Conservation (phyloP, 2,113 vertebrate species). For the Electrona antarctica region DNA sequence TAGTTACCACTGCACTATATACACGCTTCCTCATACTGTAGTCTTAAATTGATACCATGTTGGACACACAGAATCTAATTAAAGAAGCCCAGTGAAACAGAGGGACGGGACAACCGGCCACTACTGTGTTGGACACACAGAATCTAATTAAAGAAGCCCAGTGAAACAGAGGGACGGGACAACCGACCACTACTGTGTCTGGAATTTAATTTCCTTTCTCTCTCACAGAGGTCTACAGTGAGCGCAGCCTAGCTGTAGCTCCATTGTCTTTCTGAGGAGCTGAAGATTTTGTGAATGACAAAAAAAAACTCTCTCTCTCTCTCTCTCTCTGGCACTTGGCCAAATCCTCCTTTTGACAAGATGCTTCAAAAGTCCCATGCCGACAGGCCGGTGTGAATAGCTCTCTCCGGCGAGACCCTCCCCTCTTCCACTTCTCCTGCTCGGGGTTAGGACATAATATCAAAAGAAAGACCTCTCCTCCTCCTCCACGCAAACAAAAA, state of each 20-base stretch:
- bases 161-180: not conserved
- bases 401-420: slow-evolving; percentile 43
- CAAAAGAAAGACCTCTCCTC: slow-evolving; percentile 61
- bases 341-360: slow-evolving; percentile 69
- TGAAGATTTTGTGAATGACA: slow-evolving; percentile 68
- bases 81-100: slow-evolving; percentile 12
- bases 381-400: slow-evolving; percentile 71
- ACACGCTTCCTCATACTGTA: slow-evolving; percentile 5
- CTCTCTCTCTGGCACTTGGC: slow-evolving; percentile 52
- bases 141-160: slow-evolving; percentile 8
- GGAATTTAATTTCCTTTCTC: slow-evolving; percentile 26
- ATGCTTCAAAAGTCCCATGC: slow-evolving; percentile 71
- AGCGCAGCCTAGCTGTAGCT: slow-evolving; percentile 35
- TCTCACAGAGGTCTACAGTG: slow-evolving; percentile 10
- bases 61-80: slow-evolving; percentile 29
- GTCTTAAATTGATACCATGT: slow-evolving; percentile 17
- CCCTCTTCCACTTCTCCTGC: slow-evolving; percentile 16
- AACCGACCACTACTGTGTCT: slow-evolving; percentile 15
- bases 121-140: slow-evolving; percentile 20
- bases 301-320: slow-evolving; percentile 22
- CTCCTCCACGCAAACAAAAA: slow-evolving; percentile 60
- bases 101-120: not conserved
- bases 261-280: slow-evolving; percentile 51
- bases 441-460: slow-evolving; percentile 57
- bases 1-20: no score